These are phyloP conservation scores for Coelinius sp. DNA, from an alignment of 2,888 invertebrate species.

Conservation along the genomic window DNA sequence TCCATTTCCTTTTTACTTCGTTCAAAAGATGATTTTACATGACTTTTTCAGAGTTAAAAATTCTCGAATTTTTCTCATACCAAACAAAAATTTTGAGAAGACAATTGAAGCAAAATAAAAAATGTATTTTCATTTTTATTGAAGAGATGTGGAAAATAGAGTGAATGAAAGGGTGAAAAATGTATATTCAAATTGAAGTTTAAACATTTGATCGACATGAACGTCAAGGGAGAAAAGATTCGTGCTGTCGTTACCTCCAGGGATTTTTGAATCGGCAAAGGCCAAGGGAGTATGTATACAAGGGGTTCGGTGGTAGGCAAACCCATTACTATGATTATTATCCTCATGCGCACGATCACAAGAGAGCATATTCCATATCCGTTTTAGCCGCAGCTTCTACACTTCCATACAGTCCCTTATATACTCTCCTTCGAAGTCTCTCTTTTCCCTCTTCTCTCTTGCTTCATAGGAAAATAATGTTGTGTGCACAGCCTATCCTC, in stretches of 20 bases:
- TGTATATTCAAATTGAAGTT: neutral
- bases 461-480: slow-evolving; percentile 61
- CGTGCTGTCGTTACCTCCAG: neutral
- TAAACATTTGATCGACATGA: slow-evolving; percentile 18
- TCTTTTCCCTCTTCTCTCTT: slow-evolving; percentile 44
- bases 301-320: slow-evolving; percentile 51
- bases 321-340: slow-evolving; percentile 60
- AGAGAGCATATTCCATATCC: slow-evolving; percentile 37
- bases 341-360: slow-evolving; percentile 49
- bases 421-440: slow-evolving; percentile 9
- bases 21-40: neutral
- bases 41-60: neutral
- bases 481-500: slow-evolving; percentile 57
- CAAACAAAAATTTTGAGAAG: neutral
- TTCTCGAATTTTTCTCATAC: neutral
- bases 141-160: neutral
- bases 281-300: slow-evolving; percentile 28
- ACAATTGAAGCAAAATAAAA: neutral
- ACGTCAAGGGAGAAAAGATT: slow-evolving; percentile 15
- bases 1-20: neutral
- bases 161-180: slow-evolving; percentile 16
- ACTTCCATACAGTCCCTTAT: slow-evolving; percentile 36
- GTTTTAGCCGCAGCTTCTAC: slow-evolving; percentile 37
- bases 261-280: slow-evolving; percentile 17
- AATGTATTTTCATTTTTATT: neutral